phyloP scores from a whole-genome alignment of 2,797 vertebrate genomes.

The Urophycis tenuis region DNA sequence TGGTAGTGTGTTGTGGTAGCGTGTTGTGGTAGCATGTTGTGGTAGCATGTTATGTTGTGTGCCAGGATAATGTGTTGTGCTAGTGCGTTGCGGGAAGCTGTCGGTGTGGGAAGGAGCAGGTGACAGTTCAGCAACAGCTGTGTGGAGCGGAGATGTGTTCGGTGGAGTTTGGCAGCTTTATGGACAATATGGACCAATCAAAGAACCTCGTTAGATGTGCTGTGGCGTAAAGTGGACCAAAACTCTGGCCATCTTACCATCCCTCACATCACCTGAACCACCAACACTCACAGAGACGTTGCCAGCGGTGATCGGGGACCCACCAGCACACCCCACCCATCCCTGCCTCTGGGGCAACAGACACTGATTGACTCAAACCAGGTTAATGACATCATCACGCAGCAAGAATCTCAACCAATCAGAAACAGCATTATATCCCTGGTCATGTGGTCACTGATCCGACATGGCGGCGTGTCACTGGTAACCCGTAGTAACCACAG shows the following conservation, averaged over 20 bases:
- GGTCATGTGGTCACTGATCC: not conserved
- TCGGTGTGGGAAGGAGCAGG: not conserved
- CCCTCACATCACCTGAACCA: not conserved
- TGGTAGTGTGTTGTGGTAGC: not conserved
- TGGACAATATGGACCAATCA: not conserved
- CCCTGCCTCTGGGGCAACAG: constrained; percentile 9
- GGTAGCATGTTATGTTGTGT: no score
- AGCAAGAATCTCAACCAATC: not conserved
- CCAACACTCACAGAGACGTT: not conserved
- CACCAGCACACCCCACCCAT: constrained; percentile 1
- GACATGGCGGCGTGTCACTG: not conserved
- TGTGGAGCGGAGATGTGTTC: not conserved
- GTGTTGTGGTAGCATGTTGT: no score
- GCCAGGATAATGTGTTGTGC: not conserved
- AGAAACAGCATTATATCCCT: not conserved
- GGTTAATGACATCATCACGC: not conserved
- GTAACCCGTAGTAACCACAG: not conserved
- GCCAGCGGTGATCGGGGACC: not conserved
- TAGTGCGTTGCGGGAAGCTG: not conserved
- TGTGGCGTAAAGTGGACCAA: not conserved
- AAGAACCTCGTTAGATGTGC: not conserved
- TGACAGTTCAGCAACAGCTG: not conserved
- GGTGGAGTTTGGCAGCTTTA: not conserved
- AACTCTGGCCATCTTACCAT: not conserved
- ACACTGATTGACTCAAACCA: not conserved